Evolutionary conservation across 2,888 invertebrate genomes (phyloP).

Genomic region (Busseola fusca): DNA sequence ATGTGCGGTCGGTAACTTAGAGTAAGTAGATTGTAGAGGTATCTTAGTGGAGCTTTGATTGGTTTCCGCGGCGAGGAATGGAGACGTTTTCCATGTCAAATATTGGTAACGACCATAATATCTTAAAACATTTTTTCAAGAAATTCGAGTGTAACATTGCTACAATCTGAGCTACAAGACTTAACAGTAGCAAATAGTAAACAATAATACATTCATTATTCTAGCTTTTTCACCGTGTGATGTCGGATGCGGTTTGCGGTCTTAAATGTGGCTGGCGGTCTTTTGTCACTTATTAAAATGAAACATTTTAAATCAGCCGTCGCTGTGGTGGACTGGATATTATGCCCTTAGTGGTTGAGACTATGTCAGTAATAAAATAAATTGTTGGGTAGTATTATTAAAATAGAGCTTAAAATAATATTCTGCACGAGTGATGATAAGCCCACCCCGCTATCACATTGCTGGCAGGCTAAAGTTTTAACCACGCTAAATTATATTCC

Average conservation of each 20-base stretch:
- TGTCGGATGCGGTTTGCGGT: conserved; percentile 28
- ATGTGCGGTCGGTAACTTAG: conserved; percentile 10
- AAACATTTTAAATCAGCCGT: conserved; percentile 26
- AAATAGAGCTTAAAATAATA: conserved; percentile 5
- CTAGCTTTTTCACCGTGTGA: conserved; percentile 18
- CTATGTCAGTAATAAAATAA: conserved; percentile 4
- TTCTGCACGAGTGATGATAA: background rate
- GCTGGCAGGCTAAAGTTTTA: background rate
- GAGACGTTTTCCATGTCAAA: background rate
- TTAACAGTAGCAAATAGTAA: background rate
- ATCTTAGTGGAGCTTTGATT: background rate
- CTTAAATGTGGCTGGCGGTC: conserved; percentile 12
- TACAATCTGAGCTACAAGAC: background rate
- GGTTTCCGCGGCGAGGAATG: background rate
- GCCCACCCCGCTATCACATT: background rate
- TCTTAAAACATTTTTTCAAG: too few species aligned
- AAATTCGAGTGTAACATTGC: too few species aligned
- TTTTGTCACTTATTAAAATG: conserved; percentile 34
- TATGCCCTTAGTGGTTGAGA: background rate
- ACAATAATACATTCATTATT: conserved; percentile 12
- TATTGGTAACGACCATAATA: background rate
- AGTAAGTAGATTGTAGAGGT: conserved; percentile 10
- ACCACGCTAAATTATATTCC: conserved; percentile 2
- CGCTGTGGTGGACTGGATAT: background rate
- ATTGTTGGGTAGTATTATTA: background rate